phyloP scores from a whole-genome alignment of 1,140 invertebrate genomes.

The Ceratoteleas bidentatus region DNA sequence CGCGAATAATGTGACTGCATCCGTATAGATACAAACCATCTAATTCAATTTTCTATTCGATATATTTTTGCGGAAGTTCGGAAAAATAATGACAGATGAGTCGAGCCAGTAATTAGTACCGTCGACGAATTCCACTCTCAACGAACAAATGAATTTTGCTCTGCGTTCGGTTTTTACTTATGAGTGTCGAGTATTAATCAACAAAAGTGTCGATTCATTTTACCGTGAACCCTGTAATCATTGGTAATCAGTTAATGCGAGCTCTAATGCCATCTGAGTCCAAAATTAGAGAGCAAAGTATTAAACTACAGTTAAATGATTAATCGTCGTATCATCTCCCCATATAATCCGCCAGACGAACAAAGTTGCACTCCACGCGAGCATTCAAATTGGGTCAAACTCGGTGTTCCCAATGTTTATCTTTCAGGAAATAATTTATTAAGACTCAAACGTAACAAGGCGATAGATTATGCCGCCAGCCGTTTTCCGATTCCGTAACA shows the following conservation, averaged over 20 bases:
- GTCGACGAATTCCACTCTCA: background rate
- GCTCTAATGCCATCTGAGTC: slow-evolving; percentile 9
- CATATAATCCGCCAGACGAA: slow-evolving; percentile 10
- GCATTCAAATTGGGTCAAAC: slow-evolving; percentile 22
- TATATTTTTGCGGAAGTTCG: background rate
- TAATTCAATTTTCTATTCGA: slow-evolving; percentile 15
- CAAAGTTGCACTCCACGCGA: slow-evolving; percentile 7
- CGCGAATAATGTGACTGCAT: background rate
- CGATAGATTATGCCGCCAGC: background rate
- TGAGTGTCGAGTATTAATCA: background rate
- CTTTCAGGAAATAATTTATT: slow-evolving; percentile 27
- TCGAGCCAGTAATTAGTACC: too few species aligned
- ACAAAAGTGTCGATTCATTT: slow-evolving; percentile 12
- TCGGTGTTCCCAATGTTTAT: slow-evolving; percentile 11
- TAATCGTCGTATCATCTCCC: slow-evolving; percentile 24
- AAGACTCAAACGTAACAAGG: background rate
- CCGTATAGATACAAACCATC: slow-evolving; percentile 4
- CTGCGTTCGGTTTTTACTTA: background rate
- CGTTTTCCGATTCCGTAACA: background rate
- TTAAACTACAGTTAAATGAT: slow-evolving; percentile 27
- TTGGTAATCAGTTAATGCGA: slow-evolving; percentile 13
- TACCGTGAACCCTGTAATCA: background rate
- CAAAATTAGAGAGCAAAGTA: slow-evolving; percentile 29
- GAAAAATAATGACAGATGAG: background rate
- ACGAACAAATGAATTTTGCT: background rate